Base-by-base conservation (phyloP, 2,113 vertebrate genomes). In the Neotoma lepida region DNA sequence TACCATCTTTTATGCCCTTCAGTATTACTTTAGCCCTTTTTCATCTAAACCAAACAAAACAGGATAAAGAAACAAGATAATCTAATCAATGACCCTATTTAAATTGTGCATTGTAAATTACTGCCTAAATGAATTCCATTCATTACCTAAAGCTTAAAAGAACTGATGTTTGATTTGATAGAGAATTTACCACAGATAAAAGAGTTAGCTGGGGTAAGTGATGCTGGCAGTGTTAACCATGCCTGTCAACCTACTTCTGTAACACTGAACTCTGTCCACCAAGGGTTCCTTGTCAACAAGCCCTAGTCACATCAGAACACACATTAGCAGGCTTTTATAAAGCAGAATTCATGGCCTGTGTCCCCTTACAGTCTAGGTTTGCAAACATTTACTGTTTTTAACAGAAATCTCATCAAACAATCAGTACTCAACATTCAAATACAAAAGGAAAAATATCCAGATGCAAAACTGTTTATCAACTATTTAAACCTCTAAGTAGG, bases 121-220 rank as follows among this genome's bases (percentile, higher is more conserved):
- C 97, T 97, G 92, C 7, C 46, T 71, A 94, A 35, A 76, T 86
- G 49, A 97, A 97, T 96, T 92, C 95, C 92, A 97, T 84, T 97
- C 93, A 96, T 97, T 97, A 95, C 56, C 95, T 97, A 86, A 87
- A 97, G 96, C 88, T 80, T 92, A 95, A 96, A 95, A 54, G 63
- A 35, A 95, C 17, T 95, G 96, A 97, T 93, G 85, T 94, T 92
- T 90, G 94, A 90, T 95, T 92, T 96, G 96, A 96, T 94, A 97
- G 86, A 89, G 64, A 88, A 96, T 90, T 98, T 96, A 96, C 44
- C 84, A 74, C 74, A 90, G 95, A 98, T 96, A 82, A 97, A 96
- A 96, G 93, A 96, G 88, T 63, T 95, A 90, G 90, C 94, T 93
- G 33, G 82, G 76, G 92, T 85, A 12, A 46, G 80, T 58, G 81